phyloP scores from a whole-genome alignment of 2,888 invertebrate species.

The Priapulus caudatus region DNA sequence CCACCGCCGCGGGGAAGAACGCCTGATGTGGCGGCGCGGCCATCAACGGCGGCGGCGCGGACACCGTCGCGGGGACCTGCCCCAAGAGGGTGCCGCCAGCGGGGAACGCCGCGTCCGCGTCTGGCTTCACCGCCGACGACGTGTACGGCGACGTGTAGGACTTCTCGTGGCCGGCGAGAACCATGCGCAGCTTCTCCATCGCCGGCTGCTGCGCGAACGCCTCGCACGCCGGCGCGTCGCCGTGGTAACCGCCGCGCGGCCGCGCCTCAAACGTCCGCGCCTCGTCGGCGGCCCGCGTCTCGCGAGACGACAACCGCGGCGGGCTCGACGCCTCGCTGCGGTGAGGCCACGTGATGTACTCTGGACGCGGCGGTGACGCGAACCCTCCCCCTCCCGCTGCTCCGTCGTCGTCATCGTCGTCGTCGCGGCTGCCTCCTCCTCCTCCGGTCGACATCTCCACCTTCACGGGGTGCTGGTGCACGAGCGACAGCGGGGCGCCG shows the following conservation, averaged over 20 bases:
- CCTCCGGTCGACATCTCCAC: background rate
- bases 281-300: background rate
- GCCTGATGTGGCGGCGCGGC: background rate
- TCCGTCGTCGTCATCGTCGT: no score
- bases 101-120: no score
- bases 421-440: background rate
- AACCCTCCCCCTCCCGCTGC: no score
- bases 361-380: background rate
- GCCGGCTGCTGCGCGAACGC: background rate
- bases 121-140: background rate
- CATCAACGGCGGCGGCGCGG: background rate
- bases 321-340: background rate
- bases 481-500: no score
- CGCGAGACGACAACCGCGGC: background rate
- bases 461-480: background rate
- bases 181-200: constrained; percentile 3
- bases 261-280: background rate
- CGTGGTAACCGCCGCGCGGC: no score
- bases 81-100: no score
- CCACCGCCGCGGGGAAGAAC: background rate
- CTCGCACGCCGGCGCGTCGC: no score
- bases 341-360: background rate
- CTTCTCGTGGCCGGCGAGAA: background rate
- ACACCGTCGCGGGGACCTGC: background rate
- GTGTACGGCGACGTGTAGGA: background rate